These are phyloP conservation scores for Eclectus roratus DNA, from an alignment of 2,113 vertebrate genomes.

Conservation along the genomic window DNA sequence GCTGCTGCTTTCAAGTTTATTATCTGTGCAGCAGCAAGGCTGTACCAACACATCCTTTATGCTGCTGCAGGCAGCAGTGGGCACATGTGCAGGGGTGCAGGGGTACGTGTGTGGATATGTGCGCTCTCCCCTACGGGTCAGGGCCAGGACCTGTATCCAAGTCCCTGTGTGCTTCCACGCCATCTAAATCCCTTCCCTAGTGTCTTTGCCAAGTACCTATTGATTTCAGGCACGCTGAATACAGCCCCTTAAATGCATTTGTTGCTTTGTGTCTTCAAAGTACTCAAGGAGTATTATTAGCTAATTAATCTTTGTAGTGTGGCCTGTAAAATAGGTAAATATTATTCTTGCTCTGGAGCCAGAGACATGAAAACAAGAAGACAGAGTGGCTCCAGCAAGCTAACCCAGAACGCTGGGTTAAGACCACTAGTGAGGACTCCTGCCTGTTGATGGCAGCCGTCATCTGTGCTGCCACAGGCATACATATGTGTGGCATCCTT, in stretches of 20 bases:
- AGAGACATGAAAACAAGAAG: neutral
- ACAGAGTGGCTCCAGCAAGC: neutral
- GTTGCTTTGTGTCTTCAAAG: neutral
- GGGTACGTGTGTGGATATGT: accelerated
- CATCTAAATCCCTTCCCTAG: neutral
- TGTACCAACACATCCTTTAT: neutral
- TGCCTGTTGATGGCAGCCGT: neutral
- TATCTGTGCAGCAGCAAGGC: neutral
- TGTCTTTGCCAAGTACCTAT: neutral
- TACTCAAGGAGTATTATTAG: neutral
- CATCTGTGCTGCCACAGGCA: neutral
- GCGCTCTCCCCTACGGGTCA: neutral
- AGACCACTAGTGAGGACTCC: neutral
- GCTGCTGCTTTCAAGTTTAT: neutral
- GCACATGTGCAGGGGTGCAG: neutral
- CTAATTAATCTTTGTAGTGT: neutral
- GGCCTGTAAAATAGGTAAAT: neutral
- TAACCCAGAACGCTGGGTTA: neutral
- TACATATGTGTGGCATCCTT: neutral
- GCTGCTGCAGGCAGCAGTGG: neutral
- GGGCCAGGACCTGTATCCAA: neutral
- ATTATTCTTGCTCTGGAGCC: neutral
- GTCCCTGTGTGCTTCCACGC: neutral
- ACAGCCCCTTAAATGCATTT: neutral
- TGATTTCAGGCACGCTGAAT: neutral